Base-by-base conservation (phyloP, 2,888 invertebrate species). In the Anoplius nigerrimus region DNA sequence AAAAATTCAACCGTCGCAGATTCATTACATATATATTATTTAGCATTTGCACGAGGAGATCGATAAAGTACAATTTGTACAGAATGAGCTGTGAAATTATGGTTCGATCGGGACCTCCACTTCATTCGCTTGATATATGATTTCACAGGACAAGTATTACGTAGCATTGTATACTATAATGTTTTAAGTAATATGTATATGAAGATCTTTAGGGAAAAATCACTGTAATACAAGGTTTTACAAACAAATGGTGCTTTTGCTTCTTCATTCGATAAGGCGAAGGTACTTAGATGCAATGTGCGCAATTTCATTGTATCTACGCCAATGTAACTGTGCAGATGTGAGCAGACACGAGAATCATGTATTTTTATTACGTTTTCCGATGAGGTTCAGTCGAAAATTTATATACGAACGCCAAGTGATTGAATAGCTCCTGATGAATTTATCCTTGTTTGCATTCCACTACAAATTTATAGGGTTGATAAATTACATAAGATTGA, bases 261-360 rank as follows among this genome's bases (percentile, higher is more conserved):
- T 84, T 83, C 81, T 71, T 78, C 76, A 72, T 78, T 76, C 71
- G 76, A 81, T 70, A 75, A 81, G 80, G 78, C 78, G 79, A 78
- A 80, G 81, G 80, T 78, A 81, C 77, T 81, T 82, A 74, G 66
- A 77, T 76, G 78, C 79, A 82, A 81, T 84, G 82, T 83, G 82
- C 83, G 80, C 64, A 74, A 72, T 82, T 76, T 79, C 70, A 72
- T 79, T 75, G 65, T 72, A 69, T 61, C 73, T 78, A 79, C 74
- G 72, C 74, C 80, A 76, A 80, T 76, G 72, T 70, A 72, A 79
- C 77, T 70, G 71, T 72, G 68, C 75, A n/a, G 74, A 74, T 77
- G 72, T 61, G 60, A 76, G 57, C 66, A 77, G 62, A 60, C 61
- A 48, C 55, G 48, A 60, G 67, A 62, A 69, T 69, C 53, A 64